Evolutionary conservation across 37 sponge, comb jelly and placozoan species (phyloP).

Genomic region (Halisarca cf. caerulea): DNA sequence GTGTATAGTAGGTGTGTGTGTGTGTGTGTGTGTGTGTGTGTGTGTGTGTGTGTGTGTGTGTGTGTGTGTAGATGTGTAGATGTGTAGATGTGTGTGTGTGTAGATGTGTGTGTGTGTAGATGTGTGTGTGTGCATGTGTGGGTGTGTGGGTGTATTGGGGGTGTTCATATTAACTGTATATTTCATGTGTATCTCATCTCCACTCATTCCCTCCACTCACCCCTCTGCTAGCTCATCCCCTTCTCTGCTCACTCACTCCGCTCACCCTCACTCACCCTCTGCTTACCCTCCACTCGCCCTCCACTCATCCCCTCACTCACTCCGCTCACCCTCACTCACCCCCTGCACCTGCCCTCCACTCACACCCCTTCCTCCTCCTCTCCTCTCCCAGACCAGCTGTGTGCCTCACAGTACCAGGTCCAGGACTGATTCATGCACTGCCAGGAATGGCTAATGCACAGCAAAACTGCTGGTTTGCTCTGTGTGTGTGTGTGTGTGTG

Average conservation of each 20-base stretch:
- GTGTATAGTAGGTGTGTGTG: background rate
- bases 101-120: background rate
- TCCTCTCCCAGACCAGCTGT: slow-evolving; percentile 70
- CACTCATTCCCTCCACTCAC: too few relatives aligned
- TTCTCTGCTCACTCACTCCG: too few relatives aligned
- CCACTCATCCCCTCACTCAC: too few relatives aligned
- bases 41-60: slow-evolving; percentile 29
- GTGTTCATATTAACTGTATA: too few relatives aligned
- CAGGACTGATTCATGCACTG: slow-evolving; percentile 90
- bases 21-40: slow-evolving; percentile 18
- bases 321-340: too few relatives aligned
- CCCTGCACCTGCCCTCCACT: too few relatives aligned
- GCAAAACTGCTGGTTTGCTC: slow-evolving; percentile 88
- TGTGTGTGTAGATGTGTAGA: slow-evolving; percentile 29
- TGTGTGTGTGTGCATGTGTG: slow-evolving; percentile 26
- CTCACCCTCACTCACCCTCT: too few relatives aligned
- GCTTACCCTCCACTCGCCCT: too few relatives aligned
- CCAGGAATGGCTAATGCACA: slow-evolving; percentile 94
- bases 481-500: background rate
- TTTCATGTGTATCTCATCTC: too few relatives aligned
- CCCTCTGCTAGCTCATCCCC: too few relatives aligned
- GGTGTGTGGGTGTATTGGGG: slow-evolving; percentile 6
- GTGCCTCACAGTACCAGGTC: slow-evolving; percentile 90
- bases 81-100: background rate
- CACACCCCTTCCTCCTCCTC: too few relatives aligned